Conservation (phyloP, 2,888 invertebrate species). For the Calameuta filiformis region DNA sequence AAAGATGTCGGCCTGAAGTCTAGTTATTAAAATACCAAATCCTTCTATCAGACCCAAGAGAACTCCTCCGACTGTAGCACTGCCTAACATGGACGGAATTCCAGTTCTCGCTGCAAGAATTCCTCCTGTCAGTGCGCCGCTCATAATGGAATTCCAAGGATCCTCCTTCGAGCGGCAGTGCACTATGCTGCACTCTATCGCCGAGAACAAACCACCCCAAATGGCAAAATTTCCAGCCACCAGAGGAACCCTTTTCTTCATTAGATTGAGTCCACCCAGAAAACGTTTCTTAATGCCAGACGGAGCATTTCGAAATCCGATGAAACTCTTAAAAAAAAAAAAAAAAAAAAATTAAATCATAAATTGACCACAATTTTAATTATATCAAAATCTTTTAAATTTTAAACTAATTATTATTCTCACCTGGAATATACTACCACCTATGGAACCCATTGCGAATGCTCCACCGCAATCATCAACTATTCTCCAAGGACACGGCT, state of each 20-base stretch:
- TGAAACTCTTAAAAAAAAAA: conserved; percentile 77
- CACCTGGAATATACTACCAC: conserved; percentile 88
- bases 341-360: not conserved
- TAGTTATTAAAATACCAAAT: conserved; percentile 90
- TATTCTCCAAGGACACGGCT: conserved; percentile 99
- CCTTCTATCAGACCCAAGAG: conserved; percentile 96
- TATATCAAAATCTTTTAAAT: not conserved
- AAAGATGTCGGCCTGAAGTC: conserved; percentile 90
- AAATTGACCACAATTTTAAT: not conserved
- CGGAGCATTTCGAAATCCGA: conserved; percentile 95
- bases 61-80: conserved; percentile 93
- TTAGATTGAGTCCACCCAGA: conserved; percentile 79
- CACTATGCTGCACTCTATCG: conserved; percentile 93
- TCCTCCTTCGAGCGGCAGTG: conserved; percentile 93
- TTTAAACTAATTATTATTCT: conserved; percentile 3
- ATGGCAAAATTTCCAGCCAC: conserved; percentile 96
- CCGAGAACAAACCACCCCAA: conserved; percentile 97
- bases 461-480: conserved; percentile 98
- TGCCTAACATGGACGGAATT: conserved; percentile 88
- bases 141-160: conserved; percentile 93
- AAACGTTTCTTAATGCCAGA: conserved; percentile 80
- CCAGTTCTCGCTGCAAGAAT: conserved; percentile 93
- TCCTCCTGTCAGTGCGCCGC: conserved; percentile 94
- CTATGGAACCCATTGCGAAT: conserved; percentile 97
- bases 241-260: conserved; percentile 86